Evolutionary conservation across 2,797 vertebrate genomes (phyloP), one percentile per base, ranked within the genome.

Genomic region (Tokudaia muenninki): DNA sequence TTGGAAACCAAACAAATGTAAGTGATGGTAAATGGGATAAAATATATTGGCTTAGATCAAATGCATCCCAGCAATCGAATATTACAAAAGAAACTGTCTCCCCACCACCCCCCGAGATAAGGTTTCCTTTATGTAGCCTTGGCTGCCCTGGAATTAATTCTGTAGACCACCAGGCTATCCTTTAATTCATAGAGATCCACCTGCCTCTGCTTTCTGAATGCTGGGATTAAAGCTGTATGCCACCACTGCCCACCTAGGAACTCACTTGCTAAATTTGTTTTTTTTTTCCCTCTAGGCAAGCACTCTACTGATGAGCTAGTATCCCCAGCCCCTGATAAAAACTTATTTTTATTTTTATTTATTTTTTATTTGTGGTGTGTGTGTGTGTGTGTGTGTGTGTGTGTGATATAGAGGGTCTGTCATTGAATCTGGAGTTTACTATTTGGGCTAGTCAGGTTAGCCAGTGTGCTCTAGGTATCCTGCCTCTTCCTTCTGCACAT

Each of bases 1-100:
- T 50, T 63, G 52, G 34, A 91, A 91, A 84, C 16, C 79, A 37
- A 77, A 86, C 19, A 75, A 84, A 87, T 84, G 11, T 61, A 77
- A 95, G 75, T 77, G 50, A 95, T 91, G 47, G 63, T 52, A 93
- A 92, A 57, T 89, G 52, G 89, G 52, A 59, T 78, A 78, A 90
- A 67, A 86, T 93, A 47, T 50, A 61, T 92, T 37, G 74, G 29
- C 34, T 55, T 59, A 95, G 70, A 74, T 95, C 81, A 93, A 72
- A 75, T 74, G 31, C 22, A 88, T 37, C 1, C 52, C 70, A 65
- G 34, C n/a, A 91, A 92, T 21, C 79, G 50, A 84, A 92, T 90
- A 84, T 94, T 90, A 81, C 13, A 82, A 84, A 84, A 92, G 19
- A 41, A 90, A 86, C 16, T 50, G 47, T 50, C 47, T 50, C 47